Percentiles rank a stretch among this genome's conserved stretches.
Conservation (phyloP, 2,888 invertebrate genomes). For the Melanotus villosus region DNA sequence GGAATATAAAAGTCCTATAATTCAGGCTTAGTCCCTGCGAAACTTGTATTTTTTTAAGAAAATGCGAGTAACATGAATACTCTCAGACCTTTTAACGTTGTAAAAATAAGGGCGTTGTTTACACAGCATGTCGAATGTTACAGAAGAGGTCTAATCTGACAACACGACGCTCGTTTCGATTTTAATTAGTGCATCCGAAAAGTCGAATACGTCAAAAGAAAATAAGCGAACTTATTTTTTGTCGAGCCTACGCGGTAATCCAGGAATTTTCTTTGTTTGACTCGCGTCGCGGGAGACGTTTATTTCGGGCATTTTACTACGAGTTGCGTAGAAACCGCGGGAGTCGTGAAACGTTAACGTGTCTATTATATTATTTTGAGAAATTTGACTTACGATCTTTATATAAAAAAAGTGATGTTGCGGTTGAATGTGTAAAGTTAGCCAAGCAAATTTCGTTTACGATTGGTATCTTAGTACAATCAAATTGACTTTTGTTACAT, state of each 20-base stretch:
- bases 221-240: conserved; percentile 63
- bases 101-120: conserved; percentile 62
- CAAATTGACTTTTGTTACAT: too few species aligned
- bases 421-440: too few species aligned
- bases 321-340: conserved; percentile 38
- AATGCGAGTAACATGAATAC: too few species aligned
- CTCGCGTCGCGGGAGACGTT: conserved; percentile 59
- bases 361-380: conserved; percentile 11
- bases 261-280: conserved; percentile 63
- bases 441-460: too few species aligned
- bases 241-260: conserved; percentile 56
- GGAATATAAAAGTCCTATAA: conserved; percentile 41
- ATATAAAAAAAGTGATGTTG: too few species aligned
- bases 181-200: conserved; percentile 58
- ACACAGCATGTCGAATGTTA: conserved; percentile 60
- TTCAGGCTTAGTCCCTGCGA: conserved; percentile 28
- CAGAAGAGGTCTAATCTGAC: conserved; percentile 52
- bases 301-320: conserved; percentile 59
- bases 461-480: too few species aligned
- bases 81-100: conserved; percentile 62
- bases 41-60: conserved; percentile 29
- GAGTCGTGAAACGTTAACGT: conserved; percentile 29
- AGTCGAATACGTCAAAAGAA: conserved; percentile 63
- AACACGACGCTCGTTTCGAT: conserved; percentile 44
- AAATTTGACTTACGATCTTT: background rate